Evolutionary conservation across 1,140 invertebrate genomes (phyloP).

Genomic region (Caenorhabditis remanei): DNA sequence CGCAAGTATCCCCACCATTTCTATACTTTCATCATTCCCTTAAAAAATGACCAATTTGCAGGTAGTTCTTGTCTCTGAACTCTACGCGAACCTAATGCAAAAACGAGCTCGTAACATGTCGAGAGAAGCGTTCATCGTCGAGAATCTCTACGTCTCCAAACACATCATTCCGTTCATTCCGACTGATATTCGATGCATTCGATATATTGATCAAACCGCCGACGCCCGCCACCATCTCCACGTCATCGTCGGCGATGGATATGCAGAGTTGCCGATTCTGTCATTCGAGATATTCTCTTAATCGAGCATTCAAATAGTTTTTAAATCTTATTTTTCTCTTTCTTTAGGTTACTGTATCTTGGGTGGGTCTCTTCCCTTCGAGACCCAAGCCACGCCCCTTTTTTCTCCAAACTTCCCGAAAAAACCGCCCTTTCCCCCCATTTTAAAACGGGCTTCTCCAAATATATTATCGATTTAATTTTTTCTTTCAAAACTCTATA

Average conservation of each 20-base stretch:
- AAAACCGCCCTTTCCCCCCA: too few species aligned
- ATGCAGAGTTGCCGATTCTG: conserved; percentile 76
- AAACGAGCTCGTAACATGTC: conserved; percentile 73
- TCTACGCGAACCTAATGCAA: conserved; percentile 78
- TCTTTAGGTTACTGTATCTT: background rate
- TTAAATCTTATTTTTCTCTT: background rate
- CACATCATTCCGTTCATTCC: conserved; percentile 78
- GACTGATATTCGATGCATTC: conserved; percentile 76
- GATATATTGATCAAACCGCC: conserved; percentile 73
- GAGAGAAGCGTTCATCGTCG: conserved; percentile 77
- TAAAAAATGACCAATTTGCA: conserved; percentile 59
- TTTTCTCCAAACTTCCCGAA: too few species aligned
- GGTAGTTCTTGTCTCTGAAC: conserved; percentile 77
- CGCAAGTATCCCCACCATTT: too few species aligned
- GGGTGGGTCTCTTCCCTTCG: too few species aligned
- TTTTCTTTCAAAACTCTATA: background rate
- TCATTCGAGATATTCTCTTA: conserved; percentile 70
- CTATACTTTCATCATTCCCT: too few species aligned
- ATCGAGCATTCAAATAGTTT: conserved; percentile 49
- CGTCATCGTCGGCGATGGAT: conserved; percentile 67
- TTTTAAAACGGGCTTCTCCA: too few species aligned
- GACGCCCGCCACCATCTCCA: conserved; percentile 68
- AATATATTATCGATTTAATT: too few species aligned
- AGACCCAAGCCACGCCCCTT: too few species aligned
- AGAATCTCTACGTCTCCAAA: conserved; percentile 77